Evolutionary conservation across 2,888 invertebrate species (phyloP).

Genomic region (Sycophila texana): DNA sequence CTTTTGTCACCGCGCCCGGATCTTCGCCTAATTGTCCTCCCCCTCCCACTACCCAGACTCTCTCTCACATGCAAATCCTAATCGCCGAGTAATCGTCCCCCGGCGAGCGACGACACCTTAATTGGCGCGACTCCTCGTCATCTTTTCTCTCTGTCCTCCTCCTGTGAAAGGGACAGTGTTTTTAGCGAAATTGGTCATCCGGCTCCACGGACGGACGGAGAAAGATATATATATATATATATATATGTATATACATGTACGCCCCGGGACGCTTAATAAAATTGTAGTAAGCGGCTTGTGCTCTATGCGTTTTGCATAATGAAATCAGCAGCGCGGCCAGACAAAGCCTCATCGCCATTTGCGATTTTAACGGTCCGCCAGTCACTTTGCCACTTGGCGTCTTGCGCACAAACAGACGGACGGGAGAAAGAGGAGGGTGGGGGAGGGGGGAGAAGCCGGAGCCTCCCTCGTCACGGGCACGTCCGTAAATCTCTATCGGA

Average conservation of each 20-base stretch:
- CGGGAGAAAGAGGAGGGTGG: not conserved
- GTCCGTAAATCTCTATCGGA: slow-evolving; percentile 67
- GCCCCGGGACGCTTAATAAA: not conserved
- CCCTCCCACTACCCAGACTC: not conserved
- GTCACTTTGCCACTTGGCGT: slow-evolving; percentile 55
- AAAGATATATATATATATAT: not conserved
- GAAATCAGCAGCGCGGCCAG: slow-evolving; percentile 3
- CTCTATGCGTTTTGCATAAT: slow-evolving; percentile 35
- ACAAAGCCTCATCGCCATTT: slow-evolving; percentile 59
- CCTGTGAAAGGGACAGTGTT: not conserved
- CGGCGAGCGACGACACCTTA: slow-evolving; percentile 18
- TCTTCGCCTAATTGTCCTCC: slow-evolving; percentile 43
- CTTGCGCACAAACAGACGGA: slow-evolving; percentile 44
- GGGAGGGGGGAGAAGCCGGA: not conserved
- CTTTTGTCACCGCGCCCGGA: slow-evolving; percentile 2
- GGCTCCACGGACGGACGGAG: too few relatives aligned
- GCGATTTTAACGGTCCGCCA: slow-evolving; percentile 61
- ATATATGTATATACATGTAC: not conserved
- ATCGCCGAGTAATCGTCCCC: slow-evolving; percentile 20
- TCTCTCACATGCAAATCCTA: slow-evolving; percentile 27
- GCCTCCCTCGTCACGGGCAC: slow-evolving; percentile 55
- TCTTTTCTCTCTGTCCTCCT: not conserved
- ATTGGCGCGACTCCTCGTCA: slow-evolving; percentile 10
- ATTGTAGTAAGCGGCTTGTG: slow-evolving; percentile 11
- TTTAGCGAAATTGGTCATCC: not conserved